Conservation (phyloP, 2,888 invertebrate species). For the Macroteleia sp. region DNA sequence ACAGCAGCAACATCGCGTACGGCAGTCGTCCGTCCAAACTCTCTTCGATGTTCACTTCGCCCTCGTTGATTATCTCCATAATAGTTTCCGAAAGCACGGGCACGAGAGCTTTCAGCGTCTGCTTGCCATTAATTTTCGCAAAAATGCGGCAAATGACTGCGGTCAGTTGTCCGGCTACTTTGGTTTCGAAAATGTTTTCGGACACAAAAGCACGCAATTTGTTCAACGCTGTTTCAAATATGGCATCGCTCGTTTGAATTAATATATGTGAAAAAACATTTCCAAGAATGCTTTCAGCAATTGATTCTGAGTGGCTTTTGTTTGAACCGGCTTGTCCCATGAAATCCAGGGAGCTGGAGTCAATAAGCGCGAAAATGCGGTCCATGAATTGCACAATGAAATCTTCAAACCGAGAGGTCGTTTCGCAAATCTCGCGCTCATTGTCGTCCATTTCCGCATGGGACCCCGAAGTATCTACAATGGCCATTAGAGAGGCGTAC, state of each 20-base stretch:
- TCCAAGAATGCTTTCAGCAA: constrained; percentile 89
- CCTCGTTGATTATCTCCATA: constrained; percentile 85
- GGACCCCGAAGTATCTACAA: constrained; percentile 93
- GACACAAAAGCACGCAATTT: constrained; percentile 91
- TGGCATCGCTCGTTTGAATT: constrained; percentile 87
- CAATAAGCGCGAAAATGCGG: constrained; percentile 89
- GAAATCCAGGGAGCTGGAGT: constrained; percentile 88
- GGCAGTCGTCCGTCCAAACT: constrained; percentile 91
- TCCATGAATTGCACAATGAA: constrained; percentile 94
- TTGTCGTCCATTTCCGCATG: constrained; percentile 90
- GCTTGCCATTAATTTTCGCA: constrained; percentile 87
- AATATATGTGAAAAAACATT: constrained; percentile 89
- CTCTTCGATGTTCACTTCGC: constrained; percentile 89
- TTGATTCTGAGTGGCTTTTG: constrained; percentile 89
- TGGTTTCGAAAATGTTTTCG: constrained; percentile 91
- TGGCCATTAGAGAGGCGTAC: constrained; percentile 90
- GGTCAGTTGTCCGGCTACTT: constrained; percentile 92
- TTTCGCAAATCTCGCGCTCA: constrained; percentile 90
- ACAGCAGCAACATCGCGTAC: constrained; percentile 90
- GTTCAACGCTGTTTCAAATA: constrained; percentile 88
- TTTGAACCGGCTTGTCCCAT: constrained; percentile 85
- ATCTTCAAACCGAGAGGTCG: constrained; percentile 94
- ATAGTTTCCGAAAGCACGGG: constrained; percentile 90
- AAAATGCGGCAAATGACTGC: constrained; percentile 89
- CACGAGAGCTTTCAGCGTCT: constrained; percentile 89